Evolutionary conservation across 2,888 invertebrate genomes (phyloP).

Genomic region (Agrilus biguttatus): DNA sequence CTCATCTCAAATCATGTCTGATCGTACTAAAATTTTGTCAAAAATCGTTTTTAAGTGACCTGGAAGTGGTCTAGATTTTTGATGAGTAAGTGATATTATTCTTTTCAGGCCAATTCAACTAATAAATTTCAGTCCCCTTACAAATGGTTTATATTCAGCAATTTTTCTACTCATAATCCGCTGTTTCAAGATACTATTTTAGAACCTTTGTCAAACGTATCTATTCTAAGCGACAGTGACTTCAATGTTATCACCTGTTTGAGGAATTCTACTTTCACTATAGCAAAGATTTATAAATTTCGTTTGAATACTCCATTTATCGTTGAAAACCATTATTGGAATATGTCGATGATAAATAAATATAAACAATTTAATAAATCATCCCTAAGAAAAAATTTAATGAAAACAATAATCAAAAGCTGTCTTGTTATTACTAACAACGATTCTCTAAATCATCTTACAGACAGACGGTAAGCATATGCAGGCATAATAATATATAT

Average conservation of each 20-base stretch:
- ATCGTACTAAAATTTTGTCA: no score
- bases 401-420: slow-evolving; percentile 33
- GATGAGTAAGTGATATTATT: no score
- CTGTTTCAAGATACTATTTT: background rate
- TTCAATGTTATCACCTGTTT: no score
- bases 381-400: slow-evolving; percentile 32
- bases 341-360: background rate
- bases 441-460: slow-evolving; percentile 42
- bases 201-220: no score
- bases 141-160: slow-evolving; percentile 30
- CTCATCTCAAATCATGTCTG: no score
- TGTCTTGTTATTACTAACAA: slow-evolving; percentile 46
- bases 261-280: no score
- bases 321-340: slow-evolving; percentile 20
- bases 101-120: slow-evolving; percentile 29
- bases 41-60: no score
- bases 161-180: slow-evolving; percentile 15
- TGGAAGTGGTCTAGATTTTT: no score
- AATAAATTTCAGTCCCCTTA: slow-evolving; percentile 37
- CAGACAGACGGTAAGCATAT: slow-evolving; percentile 30
- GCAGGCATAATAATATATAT: background rate
- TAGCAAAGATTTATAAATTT: slow-evolving; percentile 15
- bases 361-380: no score
- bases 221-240: no score
- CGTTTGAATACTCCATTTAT: slow-evolving; percentile 10